Conservation (phyloP, 2,888 invertebrate genomes). For the Hylaea fasciaria region DNA sequence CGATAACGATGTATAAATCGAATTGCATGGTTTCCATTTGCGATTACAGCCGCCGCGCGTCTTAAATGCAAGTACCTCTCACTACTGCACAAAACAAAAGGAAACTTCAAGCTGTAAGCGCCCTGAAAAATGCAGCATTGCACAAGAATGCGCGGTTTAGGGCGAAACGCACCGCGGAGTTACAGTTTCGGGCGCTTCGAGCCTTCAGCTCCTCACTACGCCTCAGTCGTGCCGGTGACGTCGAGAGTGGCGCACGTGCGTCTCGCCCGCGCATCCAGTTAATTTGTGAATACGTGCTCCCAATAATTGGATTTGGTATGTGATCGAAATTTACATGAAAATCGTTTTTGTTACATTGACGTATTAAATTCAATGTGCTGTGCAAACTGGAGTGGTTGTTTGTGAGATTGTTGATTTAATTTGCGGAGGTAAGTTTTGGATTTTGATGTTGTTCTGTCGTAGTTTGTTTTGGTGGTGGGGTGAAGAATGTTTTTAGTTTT, state of each 20-base stretch:
- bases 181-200: constrained; percentile 13
- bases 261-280: constrained; percentile 4
- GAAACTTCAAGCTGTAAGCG: constrained; percentile 1
- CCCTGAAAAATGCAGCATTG: constrained; percentile 28
- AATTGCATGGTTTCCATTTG: no score
- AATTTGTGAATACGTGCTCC: constrained; percentile 35
- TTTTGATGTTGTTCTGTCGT: neutral
- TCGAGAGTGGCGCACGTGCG: constrained; percentile 31
- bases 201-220: constrained; percentile 19
- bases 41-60: no score
- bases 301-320: constrained; percentile 39
- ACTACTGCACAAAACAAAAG: neutral
- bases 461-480: neutral
- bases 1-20: no score
- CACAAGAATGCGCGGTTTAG: constrained; percentile 21
- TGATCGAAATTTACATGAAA: constrained; percentile 42
- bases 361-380: constrained; percentile 31
- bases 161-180: constrained; percentile 26
- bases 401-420: constrained; percentile 29
- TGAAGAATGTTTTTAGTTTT: no score
- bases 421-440: constrained; percentile 32
- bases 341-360: constrained; percentile 38
- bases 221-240: constrained; percentile 38
- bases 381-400: constrained; percentile 36
- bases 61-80: no score